phyloP scores from a whole-genome alignment of 2,888 invertebrate genomes.

The Orthosia incerta region DNA sequence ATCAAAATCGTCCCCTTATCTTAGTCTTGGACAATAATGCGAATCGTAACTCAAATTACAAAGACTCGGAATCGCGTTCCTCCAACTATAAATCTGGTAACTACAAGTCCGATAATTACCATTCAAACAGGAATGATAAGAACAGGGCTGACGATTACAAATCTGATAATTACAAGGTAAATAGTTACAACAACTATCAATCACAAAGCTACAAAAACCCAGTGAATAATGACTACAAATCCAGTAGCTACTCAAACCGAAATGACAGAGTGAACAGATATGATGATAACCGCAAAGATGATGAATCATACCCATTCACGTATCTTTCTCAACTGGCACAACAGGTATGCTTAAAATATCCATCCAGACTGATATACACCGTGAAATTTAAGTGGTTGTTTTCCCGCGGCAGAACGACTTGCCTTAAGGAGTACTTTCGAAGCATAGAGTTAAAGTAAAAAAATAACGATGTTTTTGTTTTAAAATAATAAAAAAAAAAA shows the following conservation, averaged over 20 bases:
- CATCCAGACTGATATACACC: not conserved
- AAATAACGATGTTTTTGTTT: too few relatives aligned
- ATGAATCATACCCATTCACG: conserved; percentile 36
- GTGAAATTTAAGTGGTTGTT: too few relatives aligned
- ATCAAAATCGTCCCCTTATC: conserved; percentile 59
- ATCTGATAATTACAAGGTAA: conserved; percentile 1
- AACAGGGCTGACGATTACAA: conserved; percentile 2
- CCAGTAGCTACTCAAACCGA: conserved; percentile 21
- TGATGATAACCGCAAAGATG: conserved; percentile 22
- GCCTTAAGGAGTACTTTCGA: too few relatives aligned
- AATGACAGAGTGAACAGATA: conserved; percentile 22
- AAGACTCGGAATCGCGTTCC: conserved; percentile 13
- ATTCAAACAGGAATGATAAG: conserved; percentile 21
- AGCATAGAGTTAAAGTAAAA: too few relatives aligned
- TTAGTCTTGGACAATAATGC: conserved; percentile 55
- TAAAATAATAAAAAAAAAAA: too few relatives aligned
- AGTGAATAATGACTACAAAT: conserved; percentile 32
- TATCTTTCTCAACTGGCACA: conserved; percentile 53
- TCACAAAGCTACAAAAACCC: conserved; percentile 29
- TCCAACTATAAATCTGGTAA: conserved; percentile 18
- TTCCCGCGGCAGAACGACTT: too few relatives aligned
- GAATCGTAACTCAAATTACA: conserved; percentile 25
- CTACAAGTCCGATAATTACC: conserved; percentile 29
- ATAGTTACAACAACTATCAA: conserved; percentile 15
- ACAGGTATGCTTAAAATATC: conserved; percentile 40